Base-by-base conservation (phyloP, 2,888 invertebrate species). In the Buathra laborator region DNA sequence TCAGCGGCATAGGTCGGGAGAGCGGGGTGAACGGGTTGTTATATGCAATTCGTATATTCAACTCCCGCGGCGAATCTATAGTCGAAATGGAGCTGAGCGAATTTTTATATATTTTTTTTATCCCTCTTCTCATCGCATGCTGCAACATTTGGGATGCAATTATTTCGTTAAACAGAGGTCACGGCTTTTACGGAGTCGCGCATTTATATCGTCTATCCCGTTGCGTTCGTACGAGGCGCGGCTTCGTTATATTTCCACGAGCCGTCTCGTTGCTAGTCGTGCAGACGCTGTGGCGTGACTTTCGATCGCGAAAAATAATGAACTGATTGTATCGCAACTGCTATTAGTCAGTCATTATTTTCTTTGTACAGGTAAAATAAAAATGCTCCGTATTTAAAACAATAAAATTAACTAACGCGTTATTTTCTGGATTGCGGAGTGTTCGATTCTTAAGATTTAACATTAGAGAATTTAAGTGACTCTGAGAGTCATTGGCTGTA, bases 1-100 rank as follows among this genome's bases (percentile, higher is more conserved):
- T 86, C 84, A 76, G 78, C 79, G 83, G 77, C 84, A 84, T 86
- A 86, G 86, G 86, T 86, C 84, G 86, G 81, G 81, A 84, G 67
- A 76, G 83, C 75, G 75, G 37, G 37, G 37, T 62, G 77, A 75
- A 64, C 66, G 70, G 48, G 19, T 37, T 5, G 37, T 37, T 37
- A 37, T 37, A 37, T 37, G 37, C 37, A 37, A 37, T 37, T 37
- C 0, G 37, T 37, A 37, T 37, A 37, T 12, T 51, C 51, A 51
- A 6, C 37, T 16, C 24, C 75, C 62, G 62, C 76, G 37, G 53
- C 51, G 9, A 46, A 24, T 19, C 29, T n/a, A 7, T 9, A 5
- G 37, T 37, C 37, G 7, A 37, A 37, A 1, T 5, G 5, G 37
- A 5, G 37, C 37, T 0, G 37, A 37, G 37, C 37, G 37, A 37